phyloP scores from a whole-genome alignment of 2,797 vertebrate species.

The Propithecus deckenii region DNA sequence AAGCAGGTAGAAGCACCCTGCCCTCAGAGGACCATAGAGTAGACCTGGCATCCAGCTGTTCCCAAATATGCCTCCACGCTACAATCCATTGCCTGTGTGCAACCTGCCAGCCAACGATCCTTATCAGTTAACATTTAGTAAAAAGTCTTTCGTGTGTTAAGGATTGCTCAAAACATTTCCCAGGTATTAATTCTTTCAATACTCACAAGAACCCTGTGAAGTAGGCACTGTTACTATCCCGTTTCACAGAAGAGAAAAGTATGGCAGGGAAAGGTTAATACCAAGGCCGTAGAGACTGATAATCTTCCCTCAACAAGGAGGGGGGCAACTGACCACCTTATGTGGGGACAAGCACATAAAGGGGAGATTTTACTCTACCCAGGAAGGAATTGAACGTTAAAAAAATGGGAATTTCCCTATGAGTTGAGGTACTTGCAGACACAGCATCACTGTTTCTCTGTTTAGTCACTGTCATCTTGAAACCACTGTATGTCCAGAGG shows the following conservation, averaged over 20 bases:
- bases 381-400: not conserved
- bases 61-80: not conserved
- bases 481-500: not conserved
- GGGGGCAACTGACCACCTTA: not conserved
- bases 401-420: not conserved
- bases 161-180: not conserved
- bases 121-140: not conserved
- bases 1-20: not conserved
- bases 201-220: not conserved
- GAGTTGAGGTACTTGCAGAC: not conserved
- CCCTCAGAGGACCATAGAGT: not conserved
- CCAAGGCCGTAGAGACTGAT: not conserved
- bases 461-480: not conserved
- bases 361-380: not conserved
- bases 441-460: not conserved
- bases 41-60: not conserved
- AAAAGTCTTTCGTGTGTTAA: not conserved
- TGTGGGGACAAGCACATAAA: not conserved
- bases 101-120: not conserved
- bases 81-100: not conserved
- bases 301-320: not conserved
- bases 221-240: not conserved
- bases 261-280: not conserved
- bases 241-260: not conserved
- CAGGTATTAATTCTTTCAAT: not conserved